A percentile compares a stretch with the other conserved stretches of the same genome.
Evolutionary conservation across 2,113 vertebrate genomes (phyloP).

Genomic region (Bagarius yarrelli): DNA sequence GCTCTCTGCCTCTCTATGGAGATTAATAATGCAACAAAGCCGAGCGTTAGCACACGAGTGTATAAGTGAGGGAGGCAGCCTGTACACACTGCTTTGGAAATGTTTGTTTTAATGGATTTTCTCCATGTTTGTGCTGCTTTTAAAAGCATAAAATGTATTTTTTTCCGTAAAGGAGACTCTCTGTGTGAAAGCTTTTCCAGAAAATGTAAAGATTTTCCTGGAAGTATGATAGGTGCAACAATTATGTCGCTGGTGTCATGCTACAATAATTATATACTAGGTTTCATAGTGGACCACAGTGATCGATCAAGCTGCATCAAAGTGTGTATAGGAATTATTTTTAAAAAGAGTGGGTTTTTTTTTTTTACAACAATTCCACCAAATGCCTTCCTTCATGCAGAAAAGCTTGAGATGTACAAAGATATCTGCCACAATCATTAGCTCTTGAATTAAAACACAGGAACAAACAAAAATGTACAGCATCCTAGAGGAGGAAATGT

Average conservation of each 20-base stretch:
- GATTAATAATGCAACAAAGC: constrained; percentile 60
- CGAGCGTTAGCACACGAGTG: constrained; percentile 9
- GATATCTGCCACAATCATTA: neutral
- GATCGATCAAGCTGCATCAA: constrained; percentile 9
- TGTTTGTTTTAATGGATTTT: constrained; percentile 47
- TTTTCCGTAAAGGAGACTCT: neutral
- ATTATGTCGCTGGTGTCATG: too few relatives aligned
- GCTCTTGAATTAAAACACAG: neutral
- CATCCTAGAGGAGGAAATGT: neutral
- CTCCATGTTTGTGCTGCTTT: constrained; percentile 31
- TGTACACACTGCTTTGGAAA: constrained; percentile 24
- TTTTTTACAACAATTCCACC: constrained; percentile 10
- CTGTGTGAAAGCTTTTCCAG: neutral
- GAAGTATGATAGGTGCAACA: constrained; percentile 14
- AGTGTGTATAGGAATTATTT: neutral
- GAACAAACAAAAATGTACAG: constrained; percentile 11
- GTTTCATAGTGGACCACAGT: neutral
- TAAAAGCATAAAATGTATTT: constrained; percentile 18
- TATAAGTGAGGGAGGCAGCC: constrained; percentile 30
- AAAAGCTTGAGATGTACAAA: constrained; percentile 36
- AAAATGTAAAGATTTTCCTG: neutral
- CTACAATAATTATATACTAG: neutral
- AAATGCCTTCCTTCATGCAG: neutral
- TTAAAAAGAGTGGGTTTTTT: neutral
- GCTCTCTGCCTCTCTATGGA: constrained; percentile 50